Evolutionary conservation across 2,113 vertebrate species (phyloP).

Genomic region (Oreochromis aureus): DNA sequence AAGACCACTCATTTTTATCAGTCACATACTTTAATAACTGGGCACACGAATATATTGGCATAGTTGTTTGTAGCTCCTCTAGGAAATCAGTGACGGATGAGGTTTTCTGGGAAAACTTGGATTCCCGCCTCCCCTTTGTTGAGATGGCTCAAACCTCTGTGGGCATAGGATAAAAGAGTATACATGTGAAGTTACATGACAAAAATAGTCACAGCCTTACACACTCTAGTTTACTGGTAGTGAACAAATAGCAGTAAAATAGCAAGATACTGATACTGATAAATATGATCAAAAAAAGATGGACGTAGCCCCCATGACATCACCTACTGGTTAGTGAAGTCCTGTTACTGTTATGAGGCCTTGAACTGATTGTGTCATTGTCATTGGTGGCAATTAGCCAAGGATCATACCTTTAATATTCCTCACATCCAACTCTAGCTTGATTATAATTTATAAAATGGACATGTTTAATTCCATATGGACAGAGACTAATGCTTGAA

Average conservation of each 20-base stretch:
- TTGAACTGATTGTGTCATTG: background rate
- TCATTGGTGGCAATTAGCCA: background rate
- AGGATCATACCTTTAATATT: background rate
- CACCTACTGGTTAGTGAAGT: background rate
- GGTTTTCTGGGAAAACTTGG: conserved; percentile 20
- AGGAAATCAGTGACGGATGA: background rate
- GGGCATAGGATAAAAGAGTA: background rate
- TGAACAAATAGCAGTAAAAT: background rate
- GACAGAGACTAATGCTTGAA: background rate
- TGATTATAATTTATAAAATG: background rate
- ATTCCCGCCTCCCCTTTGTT: background rate
- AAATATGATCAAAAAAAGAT: background rate
- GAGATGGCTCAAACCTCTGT: background rate
- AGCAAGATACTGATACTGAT: background rate
- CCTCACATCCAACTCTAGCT: background rate
- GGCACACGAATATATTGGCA: background rate
- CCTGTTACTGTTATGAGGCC: background rate
- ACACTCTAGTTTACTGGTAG: background rate
- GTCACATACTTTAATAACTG: background rate
- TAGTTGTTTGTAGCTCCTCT: conserved; percentile 16
- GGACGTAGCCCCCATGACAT: background rate
- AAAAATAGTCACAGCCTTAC: background rate
- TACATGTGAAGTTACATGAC: background rate
- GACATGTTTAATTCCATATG: background rate
- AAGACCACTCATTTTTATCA: background rate